Evolutionary conservation across 2,113 vertebrate species (phyloP).

Genomic region (Alosa alosa): DNA sequence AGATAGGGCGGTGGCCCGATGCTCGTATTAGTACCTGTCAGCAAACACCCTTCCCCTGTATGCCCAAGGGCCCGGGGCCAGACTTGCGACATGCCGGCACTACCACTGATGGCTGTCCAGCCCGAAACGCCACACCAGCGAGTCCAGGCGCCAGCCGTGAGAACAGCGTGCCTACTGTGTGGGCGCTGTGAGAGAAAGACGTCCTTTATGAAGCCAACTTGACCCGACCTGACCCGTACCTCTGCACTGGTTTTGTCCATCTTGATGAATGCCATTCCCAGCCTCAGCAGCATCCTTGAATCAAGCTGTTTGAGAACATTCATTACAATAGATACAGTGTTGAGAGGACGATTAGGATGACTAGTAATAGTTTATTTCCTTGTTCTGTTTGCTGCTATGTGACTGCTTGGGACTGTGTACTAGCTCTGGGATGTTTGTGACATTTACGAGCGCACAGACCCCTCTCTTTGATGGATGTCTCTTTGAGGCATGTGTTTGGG

Average conservation of each 20-base stretch:
- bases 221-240: not conserved
- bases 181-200: not conserved
- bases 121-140: too few species aligned
- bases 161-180: not conserved
- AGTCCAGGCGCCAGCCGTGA: not conserved
- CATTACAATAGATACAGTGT: conserved; percentile 28
- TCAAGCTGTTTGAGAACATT: not conserved
- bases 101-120: not conserved
- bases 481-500: not conserved
- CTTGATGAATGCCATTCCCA: not conserved
- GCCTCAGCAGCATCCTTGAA: too few species aligned
- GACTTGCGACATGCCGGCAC: not conserved
- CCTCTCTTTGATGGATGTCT: not conserved
- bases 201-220: not conserved
- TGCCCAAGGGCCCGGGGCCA: not conserved
- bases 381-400: not conserved
- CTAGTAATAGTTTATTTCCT: too few species aligned
- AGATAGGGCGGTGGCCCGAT: conserved; percentile 32
- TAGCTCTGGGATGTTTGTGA: conserved; percentile 10
- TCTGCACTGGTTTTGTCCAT: too few species aligned
- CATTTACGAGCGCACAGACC: conserved; percentile 12
- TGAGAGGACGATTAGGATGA: not conserved
- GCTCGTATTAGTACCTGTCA: conserved; percentile 36
- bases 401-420: too few species aligned
- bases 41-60: conserved; percentile 1